A percentile compares a stretch with the other conserved stretches of the same genome.
These are phyloP conservation scores for Magallana ariakensis DNA, from an alignment of 1,140 invertebrate genomes.

Conservation along the genomic window DNA sequence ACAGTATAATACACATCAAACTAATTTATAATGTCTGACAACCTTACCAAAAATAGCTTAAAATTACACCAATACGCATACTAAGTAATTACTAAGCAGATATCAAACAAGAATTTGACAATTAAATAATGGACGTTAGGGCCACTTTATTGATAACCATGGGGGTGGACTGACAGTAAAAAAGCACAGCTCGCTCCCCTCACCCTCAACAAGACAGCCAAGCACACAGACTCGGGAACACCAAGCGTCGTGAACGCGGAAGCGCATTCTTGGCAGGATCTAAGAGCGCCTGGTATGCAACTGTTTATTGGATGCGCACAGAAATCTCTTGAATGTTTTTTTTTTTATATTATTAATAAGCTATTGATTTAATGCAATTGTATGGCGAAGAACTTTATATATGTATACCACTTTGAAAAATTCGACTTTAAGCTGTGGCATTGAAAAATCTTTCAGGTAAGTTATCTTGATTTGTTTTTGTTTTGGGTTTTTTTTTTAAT, in stretches of 20 bases:
- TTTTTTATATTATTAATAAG: neutral
- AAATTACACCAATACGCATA: too few species aligned
- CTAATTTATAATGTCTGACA: too few species aligned
- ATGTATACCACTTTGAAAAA: too few species aligned
- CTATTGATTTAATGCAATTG: slow-evolving; percentile 19
- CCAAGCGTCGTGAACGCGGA: neutral
- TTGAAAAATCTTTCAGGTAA: too few species aligned
- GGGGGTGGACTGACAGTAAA: neutral
- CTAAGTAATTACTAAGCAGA: too few species aligned
- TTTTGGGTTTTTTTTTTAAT: too few species aligned
- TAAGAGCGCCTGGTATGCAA: neutral
- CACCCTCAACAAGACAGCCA: neutral
- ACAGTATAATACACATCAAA: too few species aligned
- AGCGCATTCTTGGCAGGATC: slow-evolving; percentile 1
- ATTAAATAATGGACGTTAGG: neutral
- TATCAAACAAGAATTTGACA: neutral
- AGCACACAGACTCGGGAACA: too few species aligned
- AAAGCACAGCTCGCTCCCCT: neutral
- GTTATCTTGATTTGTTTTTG: too few species aligned
- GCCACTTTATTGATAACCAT: neutral
- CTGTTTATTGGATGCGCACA: slow-evolving; percentile 7
- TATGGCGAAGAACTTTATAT: neutral
- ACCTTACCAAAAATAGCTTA: too few species aligned
- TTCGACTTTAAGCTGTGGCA: too few species aligned
- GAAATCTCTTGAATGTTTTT: neutral